These are phyloP conservation scores for Sitodiplosis mosellana DNA, from an alignment of 1,140 invertebrate species.

Conservation along the genomic window DNA sequence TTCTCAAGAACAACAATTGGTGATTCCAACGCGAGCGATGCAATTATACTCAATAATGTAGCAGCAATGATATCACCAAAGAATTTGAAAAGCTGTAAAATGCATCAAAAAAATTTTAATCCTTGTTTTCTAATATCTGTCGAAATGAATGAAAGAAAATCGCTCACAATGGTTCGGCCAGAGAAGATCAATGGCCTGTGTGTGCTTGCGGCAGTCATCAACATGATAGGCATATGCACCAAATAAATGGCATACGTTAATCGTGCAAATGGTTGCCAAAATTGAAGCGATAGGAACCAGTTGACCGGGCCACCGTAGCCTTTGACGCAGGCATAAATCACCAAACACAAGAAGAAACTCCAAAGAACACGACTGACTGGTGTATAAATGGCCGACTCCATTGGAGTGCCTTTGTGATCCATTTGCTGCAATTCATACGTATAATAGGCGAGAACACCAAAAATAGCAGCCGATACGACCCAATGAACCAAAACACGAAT, in stretches of 20 bases:
- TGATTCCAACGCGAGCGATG: not conserved
- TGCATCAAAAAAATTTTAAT: no score
- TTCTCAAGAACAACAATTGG: not conserved
- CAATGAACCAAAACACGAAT: no score
- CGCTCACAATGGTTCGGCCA: not conserved
- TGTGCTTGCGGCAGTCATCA: not conserved
- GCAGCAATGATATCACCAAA: not conserved
- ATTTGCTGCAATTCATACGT: constrained; percentile 8
- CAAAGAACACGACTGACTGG: constrained; percentile 38
- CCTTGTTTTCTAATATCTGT: no score
- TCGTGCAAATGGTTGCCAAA: constrained; percentile 30
- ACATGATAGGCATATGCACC: constrained; percentile 22
- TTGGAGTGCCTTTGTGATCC: constrained; percentile 10
- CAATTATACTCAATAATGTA: not conserved
- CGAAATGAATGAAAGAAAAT: not conserved
- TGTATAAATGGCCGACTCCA: constrained; percentile 37
- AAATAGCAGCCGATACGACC: no score
- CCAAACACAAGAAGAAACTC: constrained; percentile 39
- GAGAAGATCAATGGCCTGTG: not conserved
- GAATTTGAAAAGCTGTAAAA: not conserved
- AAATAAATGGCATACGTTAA: constrained; percentile 32
- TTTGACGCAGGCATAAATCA: constrained; percentile 43
- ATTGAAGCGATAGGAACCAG: constrained; percentile 25
- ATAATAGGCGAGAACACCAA: no score
- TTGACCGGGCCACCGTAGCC: constrained; percentile 39